Base-by-base conservation (phyloP, 2,888 invertebrate species). In the Ochropleura leucogaster region DNA sequence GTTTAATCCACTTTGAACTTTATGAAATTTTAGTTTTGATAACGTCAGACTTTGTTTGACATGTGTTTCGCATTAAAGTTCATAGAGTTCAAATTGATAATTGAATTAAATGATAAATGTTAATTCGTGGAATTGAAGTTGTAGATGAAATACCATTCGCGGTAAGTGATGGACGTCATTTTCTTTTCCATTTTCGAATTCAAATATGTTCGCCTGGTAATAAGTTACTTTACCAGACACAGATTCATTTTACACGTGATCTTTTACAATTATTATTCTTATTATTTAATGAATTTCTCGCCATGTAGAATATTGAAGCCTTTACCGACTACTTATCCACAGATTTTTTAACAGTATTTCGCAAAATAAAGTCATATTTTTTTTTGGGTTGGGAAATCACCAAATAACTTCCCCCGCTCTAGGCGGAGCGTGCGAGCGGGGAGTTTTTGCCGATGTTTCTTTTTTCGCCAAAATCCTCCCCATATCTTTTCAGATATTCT, bases 1-100 rank as follows among this genome's bases (percentile, higher is more conserved):
- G 79, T 84, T 84, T 87, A 90, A 90, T 88, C 85, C 90, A 86
- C 82, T 88, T 86, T 84, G 78, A 72, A 72, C 71, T 79, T 71
- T 73, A 81, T 77, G 72, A 75, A 87, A 85, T 88, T 87, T 79
- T 74, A 81, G 83, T 88, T 87, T 82, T 84, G 87, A 88, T 76
- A 77, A n/a, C 66, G 70, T 76, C 68, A 46, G 70, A 82, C 68
- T 88, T 88, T 79, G 85, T 83, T 80, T 68, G 69, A 77, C 68
- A 72, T 62, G 62, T 77, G 67, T 47, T 78, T 65, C 53, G 20
- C 49, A 74, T 74, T 68, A 74, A 42, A 40, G 68, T 72, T 64
- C 10, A 18, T 47, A 62, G 42, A 47, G 62, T 66, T 70, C 49
- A 76, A 81, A 75, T 74, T 83, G 57, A 53, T 66, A 65, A 46